Evolutionary conservation across 1,140 invertebrate species (phyloP).

Genomic region (Lethocerus indicus): DNA sequence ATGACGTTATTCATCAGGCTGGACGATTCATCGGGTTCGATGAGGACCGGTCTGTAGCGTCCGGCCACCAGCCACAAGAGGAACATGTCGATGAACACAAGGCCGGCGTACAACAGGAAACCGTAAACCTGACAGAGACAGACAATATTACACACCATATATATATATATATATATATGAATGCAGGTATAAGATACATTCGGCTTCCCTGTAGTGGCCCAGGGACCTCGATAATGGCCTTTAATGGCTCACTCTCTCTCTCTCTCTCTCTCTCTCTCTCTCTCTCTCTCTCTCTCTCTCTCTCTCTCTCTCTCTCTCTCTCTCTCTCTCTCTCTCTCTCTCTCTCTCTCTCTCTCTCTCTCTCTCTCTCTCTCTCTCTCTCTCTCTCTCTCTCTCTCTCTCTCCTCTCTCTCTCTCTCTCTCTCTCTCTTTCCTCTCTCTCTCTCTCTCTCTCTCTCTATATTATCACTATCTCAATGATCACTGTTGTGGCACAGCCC

Average conservation of each 20-base stretch:
- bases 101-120: conserved; percentile 71
- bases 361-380: neutral
- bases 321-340: neutral
- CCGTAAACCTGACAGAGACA: conserved; percentile 50
- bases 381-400: neutral
- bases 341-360: neutral
- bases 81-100: conserved; percentile 70
- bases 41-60: conserved; percentile 40
- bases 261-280: neutral
- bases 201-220: neutral
- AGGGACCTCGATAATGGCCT: neutral
- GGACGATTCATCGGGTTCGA: conserved; percentile 19
- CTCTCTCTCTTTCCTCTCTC: neutral
- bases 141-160: neutral
- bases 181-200: neutral
- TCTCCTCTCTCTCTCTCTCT: neutral
- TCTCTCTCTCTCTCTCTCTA: conserved; percentile 19
- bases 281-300: neutral
- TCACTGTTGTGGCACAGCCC: conserved; percentile 19
- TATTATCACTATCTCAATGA: conserved; percentile 11
- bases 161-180: conserved; percentile 7
- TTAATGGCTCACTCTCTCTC: neutral
- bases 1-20: conserved; percentile 9
- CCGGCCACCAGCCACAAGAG: conserved; percentile 62
- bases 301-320: too few species aligned